Evolutionary conservation across 2,888 invertebrate genomes (phyloP).

Genomic region (Chrysotoxum bicinctum): DNA sequence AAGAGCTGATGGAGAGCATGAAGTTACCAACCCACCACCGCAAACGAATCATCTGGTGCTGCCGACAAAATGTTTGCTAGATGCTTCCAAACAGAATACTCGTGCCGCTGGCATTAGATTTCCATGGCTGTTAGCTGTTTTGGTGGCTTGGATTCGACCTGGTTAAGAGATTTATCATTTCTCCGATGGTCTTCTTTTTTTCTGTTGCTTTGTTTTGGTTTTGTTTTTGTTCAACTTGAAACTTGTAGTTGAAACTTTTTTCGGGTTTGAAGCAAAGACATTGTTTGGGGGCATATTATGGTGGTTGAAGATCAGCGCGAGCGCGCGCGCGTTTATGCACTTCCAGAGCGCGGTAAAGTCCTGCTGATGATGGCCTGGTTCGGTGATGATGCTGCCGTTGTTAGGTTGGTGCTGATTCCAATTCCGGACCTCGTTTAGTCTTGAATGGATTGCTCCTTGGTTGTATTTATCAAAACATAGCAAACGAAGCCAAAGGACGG

Average conservation of each 20-base stretch:
- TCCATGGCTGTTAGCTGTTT: slow-evolving; percentile 70
- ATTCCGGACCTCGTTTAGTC: slow-evolving; percentile 63
- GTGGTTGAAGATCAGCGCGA: slow-evolving; percentile 13
- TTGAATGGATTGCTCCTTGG: slow-evolving; percentile 62
- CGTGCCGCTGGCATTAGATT: slow-evolving; percentile 73
- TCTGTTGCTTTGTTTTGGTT: background rate
- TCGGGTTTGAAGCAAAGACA: slow-evolving; percentile 38
- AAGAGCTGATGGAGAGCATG: slow-evolving; percentile 49
- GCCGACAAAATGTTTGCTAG: slow-evolving; percentile 66
- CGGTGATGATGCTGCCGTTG: slow-evolving; percentile 65
- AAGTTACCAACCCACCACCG: slow-evolving; percentile 68
- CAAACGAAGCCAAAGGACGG: background rate
- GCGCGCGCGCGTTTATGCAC: slow-evolving; percentile 42
- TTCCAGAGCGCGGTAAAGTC: slow-evolving; percentile 30
- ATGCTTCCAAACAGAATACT: slow-evolving; percentile 67
- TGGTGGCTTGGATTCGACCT: slow-evolving; percentile 71
- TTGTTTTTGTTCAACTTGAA: slow-evolving; percentile 14
- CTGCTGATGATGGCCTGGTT: slow-evolving; percentile 67
- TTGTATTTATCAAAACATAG: slow-evolving; percentile 22
- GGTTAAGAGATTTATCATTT: slow-evolving; percentile 73
- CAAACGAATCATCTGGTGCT: slow-evolving; percentile 37
- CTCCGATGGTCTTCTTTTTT: slow-evolving; percentile 34
- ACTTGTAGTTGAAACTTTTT: slow-evolving; percentile 39
- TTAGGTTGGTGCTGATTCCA: slow-evolving; percentile 50
- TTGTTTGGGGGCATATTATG: slow-evolving; percentile 47